phyloP scores from a whole-genome alignment of 2,888 invertebrate genomes.

The Cylloceria caligata region DNA sequence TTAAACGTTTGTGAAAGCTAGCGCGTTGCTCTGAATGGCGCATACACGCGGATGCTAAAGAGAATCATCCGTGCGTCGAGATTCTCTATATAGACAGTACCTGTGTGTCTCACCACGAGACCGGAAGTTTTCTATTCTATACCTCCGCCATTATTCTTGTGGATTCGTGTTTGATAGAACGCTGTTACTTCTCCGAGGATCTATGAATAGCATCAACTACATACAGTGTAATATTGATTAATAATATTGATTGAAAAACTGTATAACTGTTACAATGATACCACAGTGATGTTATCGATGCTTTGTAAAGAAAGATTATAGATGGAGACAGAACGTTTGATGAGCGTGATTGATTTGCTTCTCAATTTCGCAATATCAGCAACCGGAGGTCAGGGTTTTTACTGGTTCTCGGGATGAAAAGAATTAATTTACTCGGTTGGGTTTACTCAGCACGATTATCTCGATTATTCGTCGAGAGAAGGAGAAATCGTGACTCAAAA shows the following conservation, averaged over 20 bases:
- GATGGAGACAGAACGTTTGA: not conserved
- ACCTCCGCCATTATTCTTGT: slow-evolving; percentile 39
- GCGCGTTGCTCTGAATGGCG: slow-evolving; percentile 47
- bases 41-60: slow-evolving; percentile 49
- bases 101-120: slow-evolving; percentile 37
- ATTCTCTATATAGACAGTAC: slow-evolving; percentile 23
- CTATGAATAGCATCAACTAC: not conserved
- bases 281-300: slow-evolving; percentile 14
- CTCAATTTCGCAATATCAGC: slow-evolving; percentile 29
- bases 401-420: not conserved
- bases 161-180: slow-evolving; percentile 20
- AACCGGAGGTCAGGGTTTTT: slow-evolving; percentile 22
- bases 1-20: slow-evolving; percentile 70
- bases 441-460: not conserved
- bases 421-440: not conserved
- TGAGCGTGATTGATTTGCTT: slow-evolving; percentile 17
- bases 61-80: slow-evolving; percentile 44
- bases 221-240: no score
- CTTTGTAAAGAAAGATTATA: not conserved
- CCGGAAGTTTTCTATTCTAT: slow-evolving; percentile 59
- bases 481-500: not conserved
- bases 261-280: not conserved
- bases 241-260: no score
- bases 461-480: slow-evolving; percentile 5
- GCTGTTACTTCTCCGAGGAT: not conserved